Conservation (phyloP, 2,888 invertebrate species). For the Cryptophagus acutangulus region DNA sequence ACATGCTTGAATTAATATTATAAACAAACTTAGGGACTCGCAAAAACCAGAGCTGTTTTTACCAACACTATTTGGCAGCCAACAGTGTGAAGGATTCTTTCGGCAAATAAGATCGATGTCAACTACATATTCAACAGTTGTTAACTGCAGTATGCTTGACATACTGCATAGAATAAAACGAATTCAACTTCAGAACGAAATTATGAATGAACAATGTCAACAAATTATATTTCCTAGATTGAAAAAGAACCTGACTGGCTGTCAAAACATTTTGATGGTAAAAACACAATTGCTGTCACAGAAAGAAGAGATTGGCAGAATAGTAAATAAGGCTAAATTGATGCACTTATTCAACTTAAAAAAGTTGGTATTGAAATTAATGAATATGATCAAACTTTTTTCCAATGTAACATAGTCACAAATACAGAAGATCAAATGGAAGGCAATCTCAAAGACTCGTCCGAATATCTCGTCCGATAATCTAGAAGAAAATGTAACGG, state of each 20-base stretch:
- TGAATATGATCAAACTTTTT: too few species aligned
- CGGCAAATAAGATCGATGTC: slow-evolving; percentile 17
- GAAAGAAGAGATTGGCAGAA: not conserved
- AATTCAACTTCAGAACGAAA: slow-evolving; percentile 9
- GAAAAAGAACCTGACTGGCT: too few species aligned
- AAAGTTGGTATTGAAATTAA: not conserved
- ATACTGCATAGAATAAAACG: slow-evolving; percentile 13
- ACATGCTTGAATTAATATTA: slow-evolving; percentile 11
- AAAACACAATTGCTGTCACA: too few species aligned
- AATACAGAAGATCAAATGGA: too few species aligned
- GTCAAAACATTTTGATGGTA: too few species aligned
- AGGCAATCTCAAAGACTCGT: too few species aligned
- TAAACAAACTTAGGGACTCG: slow-evolving; percentile 8
- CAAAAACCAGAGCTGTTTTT: slow-evolving; percentile 11
- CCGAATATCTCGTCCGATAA: too few species aligned
- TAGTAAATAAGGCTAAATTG: not conserved
- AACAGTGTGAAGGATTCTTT: slow-evolving; percentile 19
- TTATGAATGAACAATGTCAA: too few species aligned
- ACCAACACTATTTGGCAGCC: slow-evolving; percentile 17
- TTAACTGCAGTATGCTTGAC: slow-evolving; percentile 15
- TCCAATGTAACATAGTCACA: too few species aligned
- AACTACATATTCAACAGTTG: slow-evolving; percentile 17
- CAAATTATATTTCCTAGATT: too few species aligned
- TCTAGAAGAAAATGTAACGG: not conserved
- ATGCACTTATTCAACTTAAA: not conserved